phyloP scores from a whole-genome alignment of 2,113 vertebrate species.

The Macrotus californicus region DNA sequence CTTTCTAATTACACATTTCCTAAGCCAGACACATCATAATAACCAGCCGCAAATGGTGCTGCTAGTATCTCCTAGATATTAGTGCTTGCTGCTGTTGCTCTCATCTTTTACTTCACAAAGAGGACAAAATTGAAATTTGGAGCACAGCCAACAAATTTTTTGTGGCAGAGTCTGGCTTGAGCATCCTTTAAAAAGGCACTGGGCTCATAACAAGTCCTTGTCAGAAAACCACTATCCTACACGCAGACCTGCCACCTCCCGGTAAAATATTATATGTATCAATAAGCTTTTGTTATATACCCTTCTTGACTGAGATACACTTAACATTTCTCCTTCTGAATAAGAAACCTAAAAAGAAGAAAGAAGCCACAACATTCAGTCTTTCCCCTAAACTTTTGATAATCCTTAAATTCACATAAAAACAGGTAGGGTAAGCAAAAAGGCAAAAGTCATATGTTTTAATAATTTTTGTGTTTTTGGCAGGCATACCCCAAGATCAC shows the following conservation, averaged over 20 bases:
- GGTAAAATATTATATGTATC: background rate
- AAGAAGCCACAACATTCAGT: background rate
- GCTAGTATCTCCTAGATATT: background rate
- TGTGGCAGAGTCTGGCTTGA: background rate
- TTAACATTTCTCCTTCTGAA: background rate
- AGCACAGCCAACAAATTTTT: constrained; percentile 24
- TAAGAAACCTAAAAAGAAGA: background rate
- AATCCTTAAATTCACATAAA: background rate
- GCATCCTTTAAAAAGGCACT: background rate
- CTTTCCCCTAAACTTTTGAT: background rate
- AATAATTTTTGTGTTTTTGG: background rate
- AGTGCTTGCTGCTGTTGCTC: background rate
- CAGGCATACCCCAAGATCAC: background rate
- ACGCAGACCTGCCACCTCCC: background rate
- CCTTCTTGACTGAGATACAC: background rate
- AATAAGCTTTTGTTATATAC: background rate
- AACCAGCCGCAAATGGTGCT: constrained; percentile 43
- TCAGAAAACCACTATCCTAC: background rate
- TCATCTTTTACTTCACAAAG: constrained; percentile 42
- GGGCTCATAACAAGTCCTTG: background rate
- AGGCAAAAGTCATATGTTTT: background rate
- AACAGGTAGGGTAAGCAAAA: background rate
- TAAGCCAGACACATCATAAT: constrained; percentile 56
- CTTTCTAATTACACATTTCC: constrained; percentile 60
- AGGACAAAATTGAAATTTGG: constrained; percentile 40